phyloP scores from a whole-genome alignment of 1,140 invertebrate genomes.

The Drosophila pachea region DNA sequence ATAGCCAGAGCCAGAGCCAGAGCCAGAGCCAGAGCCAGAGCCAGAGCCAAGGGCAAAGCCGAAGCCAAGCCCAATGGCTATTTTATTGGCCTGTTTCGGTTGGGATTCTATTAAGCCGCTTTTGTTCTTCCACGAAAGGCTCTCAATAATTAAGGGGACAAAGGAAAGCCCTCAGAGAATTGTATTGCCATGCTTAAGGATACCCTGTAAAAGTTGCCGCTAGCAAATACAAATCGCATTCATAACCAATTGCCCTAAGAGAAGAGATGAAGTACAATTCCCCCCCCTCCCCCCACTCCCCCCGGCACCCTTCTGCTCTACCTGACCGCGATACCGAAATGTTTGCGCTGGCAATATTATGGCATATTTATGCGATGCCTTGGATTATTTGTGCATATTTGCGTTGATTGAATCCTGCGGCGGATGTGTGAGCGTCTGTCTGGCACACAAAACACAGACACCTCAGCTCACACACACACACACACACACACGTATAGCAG shows the following conservation, averaged over 20 bases:
- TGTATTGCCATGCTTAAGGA: too few relatives aligned
- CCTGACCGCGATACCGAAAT: too few relatives aligned
- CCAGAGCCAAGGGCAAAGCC: too few relatives aligned
- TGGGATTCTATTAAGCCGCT: constrained; percentile 15
- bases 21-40: background rate
- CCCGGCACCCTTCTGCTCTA: too few relatives aligned
- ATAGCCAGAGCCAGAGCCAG: constrained; percentile 21
- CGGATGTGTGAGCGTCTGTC: constrained; percentile 34
- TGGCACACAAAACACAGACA: constrained; percentile 4
- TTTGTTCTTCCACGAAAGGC: background rate
- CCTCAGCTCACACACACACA: constrained; percentile 4
- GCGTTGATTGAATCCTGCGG: constrained; percentile 44
- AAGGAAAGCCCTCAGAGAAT: too few relatives aligned
- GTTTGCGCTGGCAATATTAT: constrained; percentile 35
- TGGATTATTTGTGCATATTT: constrained; percentile 54
- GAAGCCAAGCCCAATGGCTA: background rate
- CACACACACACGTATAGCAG: background rate
- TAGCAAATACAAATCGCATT: too few relatives aligned
- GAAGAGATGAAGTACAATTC: too few relatives aligned
- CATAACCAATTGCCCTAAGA: too few relatives aligned
- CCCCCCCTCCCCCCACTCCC: too few relatives aligned
- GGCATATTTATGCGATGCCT: constrained; percentile 52
- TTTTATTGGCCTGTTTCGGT: constrained; percentile 10
- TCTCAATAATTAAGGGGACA: constrained; percentile 3
- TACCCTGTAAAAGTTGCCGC: too few relatives aligned